Conservation (phyloP, 2,113 vertebrate genomes). For the Sisor rabdophorus region DNA sequence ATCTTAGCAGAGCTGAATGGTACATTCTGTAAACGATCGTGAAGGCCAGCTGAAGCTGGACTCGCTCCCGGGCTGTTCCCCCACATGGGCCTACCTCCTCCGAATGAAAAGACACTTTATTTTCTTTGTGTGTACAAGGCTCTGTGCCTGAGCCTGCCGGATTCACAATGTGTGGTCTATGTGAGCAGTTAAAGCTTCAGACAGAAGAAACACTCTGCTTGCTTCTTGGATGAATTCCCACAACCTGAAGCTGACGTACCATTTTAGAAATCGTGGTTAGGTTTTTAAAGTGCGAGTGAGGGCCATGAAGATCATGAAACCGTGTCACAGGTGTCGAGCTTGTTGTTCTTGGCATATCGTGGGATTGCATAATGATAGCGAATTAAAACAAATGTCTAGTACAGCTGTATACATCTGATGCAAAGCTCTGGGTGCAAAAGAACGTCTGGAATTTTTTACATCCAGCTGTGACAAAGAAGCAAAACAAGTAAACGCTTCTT, state of each 20-base stretch:
- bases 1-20: not conserved
- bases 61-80: not conserved
- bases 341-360: too few relatives aligned
- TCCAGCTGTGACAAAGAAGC: not conserved
- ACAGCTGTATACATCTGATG: not conserved
- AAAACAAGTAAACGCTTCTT: not conserved
- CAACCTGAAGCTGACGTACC: not conserved
- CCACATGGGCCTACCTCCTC: not conserved
- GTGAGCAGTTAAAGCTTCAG: not conserved
- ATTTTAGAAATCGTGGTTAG: not conserved
- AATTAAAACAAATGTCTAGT: not conserved
- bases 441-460: conserved; percentile 2
- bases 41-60: conserved; percentile 7
- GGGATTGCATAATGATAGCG: not conserved
- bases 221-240: not conserved
- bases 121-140: conserved; percentile 29
- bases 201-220: conserved; percentile 31
- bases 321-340: not conserved
- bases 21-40: not conserved
- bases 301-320: not conserved
- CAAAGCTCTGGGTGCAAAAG: not conserved
- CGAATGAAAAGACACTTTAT: conserved; percentile 35
- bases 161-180: conserved; percentile 38
- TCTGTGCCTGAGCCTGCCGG: not conserved
- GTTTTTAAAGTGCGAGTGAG: not conserved